Base-by-base conservation (phyloP, 1,140 invertebrate genomes). In the Drosophila sp. region DNA sequence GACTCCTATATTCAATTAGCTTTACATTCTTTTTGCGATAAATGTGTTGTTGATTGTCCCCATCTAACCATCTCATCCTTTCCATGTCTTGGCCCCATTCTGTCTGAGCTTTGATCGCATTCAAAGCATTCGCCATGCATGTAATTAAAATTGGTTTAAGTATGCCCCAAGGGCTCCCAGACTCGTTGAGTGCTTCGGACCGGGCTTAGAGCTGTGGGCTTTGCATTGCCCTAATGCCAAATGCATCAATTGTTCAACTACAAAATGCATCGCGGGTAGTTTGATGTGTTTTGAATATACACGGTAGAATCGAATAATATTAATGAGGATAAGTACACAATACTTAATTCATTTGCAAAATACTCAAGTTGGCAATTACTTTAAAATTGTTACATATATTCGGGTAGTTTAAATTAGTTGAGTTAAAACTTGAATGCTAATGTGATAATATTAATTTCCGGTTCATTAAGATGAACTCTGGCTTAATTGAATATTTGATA, bases 71-170 rank as follows among this genome's bases (percentile, higher is more conserved):
- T n/a, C 32, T 29, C 11, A 7, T 11, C 21, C 41, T 7, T 41
- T 11, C 7, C 7, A 18, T 48, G 43, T 14, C 13, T 38, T 34
- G n/a, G n/a, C 32, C 29, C 40, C 43, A 41, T 63, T 38, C 57
- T 40, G 43, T 21, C 38, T 41, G 51, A 18, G 45, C 32, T 48
- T 59, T 66, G 41, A 56, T 65, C 61, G 62, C 73, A 72, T 76
- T 56, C 61, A 66, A 57, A 66, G 56, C 74, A 81, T 48, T 77
- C 70, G 57, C 56, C 78, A 86, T 84, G 80, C 80, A 84, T 86
- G 80, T 84, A 86, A 84, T 86, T 84, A 84, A 84, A 86, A 86
- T 74, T 77, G 73, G 73, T 74, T 86, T 86, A 86, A 86, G 78
- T 66, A 63, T 64, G 48, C 34, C 73, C 77, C 46, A 63, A 58